Evolutionary conservation across 2,797 vertebrate species (phyloP).

Genomic region (Furcifer pardalis): DNA sequence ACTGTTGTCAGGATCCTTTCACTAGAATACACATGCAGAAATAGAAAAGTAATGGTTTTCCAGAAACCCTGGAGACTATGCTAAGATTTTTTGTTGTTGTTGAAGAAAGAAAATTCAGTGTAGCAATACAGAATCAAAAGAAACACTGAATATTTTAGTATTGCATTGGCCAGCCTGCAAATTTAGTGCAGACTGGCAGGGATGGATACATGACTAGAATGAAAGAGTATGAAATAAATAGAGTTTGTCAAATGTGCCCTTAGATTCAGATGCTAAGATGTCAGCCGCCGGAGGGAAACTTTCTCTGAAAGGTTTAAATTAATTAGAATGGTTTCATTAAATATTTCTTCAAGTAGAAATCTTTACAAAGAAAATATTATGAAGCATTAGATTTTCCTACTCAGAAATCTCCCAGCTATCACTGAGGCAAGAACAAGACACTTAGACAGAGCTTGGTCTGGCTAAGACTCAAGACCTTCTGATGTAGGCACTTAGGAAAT

Average conservation of each 20-base stretch:
- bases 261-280: conserved; percentile 23
- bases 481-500: no score
- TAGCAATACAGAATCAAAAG: conserved; percentile 32
- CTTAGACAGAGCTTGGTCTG: background rate
- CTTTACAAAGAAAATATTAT: background rate
- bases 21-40: background rate
- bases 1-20: conserved; percentile 29
- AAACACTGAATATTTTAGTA: conserved; percentile 16
- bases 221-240: conserved; percentile 2
- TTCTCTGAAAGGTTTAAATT: background rate
- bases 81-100: conserved; percentile 7
- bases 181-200: conserved; percentile 17
- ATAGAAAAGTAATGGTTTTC: conserved; percentile 12
- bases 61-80: conserved; percentile 21
- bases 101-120: conserved; percentile 27
- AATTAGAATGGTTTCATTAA: background rate
- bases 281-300: no score
- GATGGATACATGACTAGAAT: conserved; percentile 3
- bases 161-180: conserved; percentile 23
- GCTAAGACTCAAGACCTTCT: no score
- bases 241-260: background rate
- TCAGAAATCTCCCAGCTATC: no score
- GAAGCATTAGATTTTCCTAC: background rate
- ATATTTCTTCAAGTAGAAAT: background rate
- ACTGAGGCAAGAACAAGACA: no score